Base-by-base conservation (phyloP, 2,888 invertebrate genomes). In the Tridacna crocea region DNA sequence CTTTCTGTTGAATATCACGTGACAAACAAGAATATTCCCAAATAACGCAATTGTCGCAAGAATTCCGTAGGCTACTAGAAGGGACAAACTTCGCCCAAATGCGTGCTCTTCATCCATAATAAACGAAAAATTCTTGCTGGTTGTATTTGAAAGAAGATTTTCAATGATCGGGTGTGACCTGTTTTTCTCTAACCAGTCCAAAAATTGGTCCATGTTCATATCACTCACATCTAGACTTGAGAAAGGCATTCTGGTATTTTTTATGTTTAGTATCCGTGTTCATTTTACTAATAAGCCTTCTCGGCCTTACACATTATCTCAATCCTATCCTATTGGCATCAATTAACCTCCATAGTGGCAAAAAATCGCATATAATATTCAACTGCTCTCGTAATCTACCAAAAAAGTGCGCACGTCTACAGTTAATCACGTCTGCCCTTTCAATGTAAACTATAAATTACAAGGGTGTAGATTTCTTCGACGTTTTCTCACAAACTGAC, bases 21-120 rank as follows among this genome's bases (percentile, higher is more conserved):
- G 91, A 78, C 92, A 92, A 2, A 93, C 93, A 2, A 93, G 80
- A 0, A 88, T 82, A 72, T 94, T 94, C 10, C 92, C 93, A 77
- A 93, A 90, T 51, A 93, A 75, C 17, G 93, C 92, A n/a, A 92
- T 90, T 0, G 91, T 79, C 26, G 92, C 87, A 8, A 92, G 79
- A 11, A 89, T 72, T n/a, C 89, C 87, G 72, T 92, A 92, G 12
- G 90, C 90, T 11, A 90, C 66, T 17, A 91, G 70, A 15, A 92
- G 79, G 22, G 89, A 22, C 4, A 88, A 51, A 36, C 79, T 75
- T 10, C 81, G 72, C 72, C 74, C 60, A 22, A 61, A 61, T 19
- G 22, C 24, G 13, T 61, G 60, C 46, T 74, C 74, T 11, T 74
- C 74, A 51, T 70, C 70, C 22, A 70, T 22, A 24, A 22, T 13